Evolutionary conservation across 2,113 vertebrate species (phyloP), one percentile per base, ranked within the genome.

Genomic region (cat (Felis catus)): DNA sequence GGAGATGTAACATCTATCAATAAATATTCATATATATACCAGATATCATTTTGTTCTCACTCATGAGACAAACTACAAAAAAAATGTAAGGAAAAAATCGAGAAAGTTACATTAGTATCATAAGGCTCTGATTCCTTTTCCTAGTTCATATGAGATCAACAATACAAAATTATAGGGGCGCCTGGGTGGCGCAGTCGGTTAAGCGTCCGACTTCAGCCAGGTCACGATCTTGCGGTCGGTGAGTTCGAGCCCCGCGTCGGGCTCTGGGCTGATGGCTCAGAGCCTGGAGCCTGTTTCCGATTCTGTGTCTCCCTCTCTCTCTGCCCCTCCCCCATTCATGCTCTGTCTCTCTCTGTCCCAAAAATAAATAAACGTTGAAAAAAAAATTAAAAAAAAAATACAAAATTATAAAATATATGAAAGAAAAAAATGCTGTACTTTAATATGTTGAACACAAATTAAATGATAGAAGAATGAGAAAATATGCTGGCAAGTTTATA

Each of bases 51-150:
- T 48, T 82, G 61, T 58, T 31, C 81, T 83, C 15, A 53, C 83
- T 68, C n/a, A 71, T 86, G 76, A 86, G 83, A 83, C 15, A 87
- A 87, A n/a, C 25, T 66, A 29, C 41, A 78, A 68, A 10, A 82
- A 76, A 82, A 82, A 70, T 68, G 5, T 53, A 91, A 18, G 39
- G 41, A 15, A 82, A 86, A 94, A 87, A 55, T 48, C 71, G 16
- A 95, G 19, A 90, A 89, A 96, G 76, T 80, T 92, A 55, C 5
- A 63, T 84, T 94, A 80, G 6, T 68, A 31, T 68, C 73, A 94
- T 68, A 27, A 48, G n/a, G 33, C 5, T 70, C 97, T 65, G 39
- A 10, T 70, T 65, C 76, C 58, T 86, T 84, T 66, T 63, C 14
- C 18, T 74, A 29, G 39, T 21, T 94, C 81, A 65, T 92, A 65